phyloP scores from a whole-genome alignment of 53 echinoderm and acorn worm species.

The Apostichopus leukothele region DNA sequence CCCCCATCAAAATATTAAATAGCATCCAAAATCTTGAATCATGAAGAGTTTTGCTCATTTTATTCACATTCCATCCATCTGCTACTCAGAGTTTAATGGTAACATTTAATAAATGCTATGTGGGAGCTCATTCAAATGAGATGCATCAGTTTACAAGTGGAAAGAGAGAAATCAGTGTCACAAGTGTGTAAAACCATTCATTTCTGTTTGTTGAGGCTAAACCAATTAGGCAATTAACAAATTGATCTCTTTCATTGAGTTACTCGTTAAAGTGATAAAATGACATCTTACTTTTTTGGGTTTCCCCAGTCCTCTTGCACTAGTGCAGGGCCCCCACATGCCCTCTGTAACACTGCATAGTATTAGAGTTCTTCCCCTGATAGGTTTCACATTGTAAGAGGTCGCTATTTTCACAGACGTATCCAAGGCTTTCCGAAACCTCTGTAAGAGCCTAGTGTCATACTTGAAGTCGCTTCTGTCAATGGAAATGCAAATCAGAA shows the following conservation, averaged over 20 bases:
- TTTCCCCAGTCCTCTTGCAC: conserved; percentile 76
- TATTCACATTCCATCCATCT: no score
- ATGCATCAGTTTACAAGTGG: no score
- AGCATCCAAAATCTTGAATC: no score
- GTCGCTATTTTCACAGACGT: conserved; percentile 95
- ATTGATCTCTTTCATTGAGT: neutral
- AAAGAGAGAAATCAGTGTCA: neutral
- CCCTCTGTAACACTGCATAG: conserved; percentile 73
- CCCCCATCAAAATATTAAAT: no score
- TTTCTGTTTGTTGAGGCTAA: no score
- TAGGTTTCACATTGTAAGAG: conserved; percentile 90
- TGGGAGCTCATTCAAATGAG: no score
- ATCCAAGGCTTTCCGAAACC: conserved; percentile 92
- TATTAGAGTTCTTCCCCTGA: conserved; percentile 79
- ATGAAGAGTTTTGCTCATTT: no score
- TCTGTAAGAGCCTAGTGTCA: conserved; percentile 55
- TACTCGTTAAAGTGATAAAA: neutral
- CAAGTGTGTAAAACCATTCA: neutral
- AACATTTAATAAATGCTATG: no score
- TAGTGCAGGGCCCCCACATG: conserved; percentile 77
- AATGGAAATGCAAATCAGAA: neutral
- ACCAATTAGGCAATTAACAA: neutral
- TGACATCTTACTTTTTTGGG: conserved; percentile 59
- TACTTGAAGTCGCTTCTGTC: conserved; percentile 17
- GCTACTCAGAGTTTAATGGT: no score